Conservation (phyloP, 1,140 invertebrate species). For the Kradibia gibbosae region DNA sequence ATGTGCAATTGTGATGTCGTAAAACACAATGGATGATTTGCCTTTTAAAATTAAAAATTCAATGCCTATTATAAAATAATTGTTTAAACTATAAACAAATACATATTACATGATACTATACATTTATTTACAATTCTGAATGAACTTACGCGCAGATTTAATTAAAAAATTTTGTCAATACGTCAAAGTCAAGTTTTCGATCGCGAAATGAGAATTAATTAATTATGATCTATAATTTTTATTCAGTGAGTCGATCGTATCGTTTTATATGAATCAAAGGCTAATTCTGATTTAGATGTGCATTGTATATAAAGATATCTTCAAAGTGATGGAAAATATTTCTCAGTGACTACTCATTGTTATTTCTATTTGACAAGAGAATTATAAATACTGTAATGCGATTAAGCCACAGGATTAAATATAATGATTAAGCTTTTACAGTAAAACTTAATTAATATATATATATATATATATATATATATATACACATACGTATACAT, state of each 20-base stretch:
- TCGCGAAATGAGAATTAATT: background rate
- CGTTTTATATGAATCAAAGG: background rate
- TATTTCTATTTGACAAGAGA: too few species aligned
- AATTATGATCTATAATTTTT: constrained; percentile 31
- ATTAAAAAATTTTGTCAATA: background rate
- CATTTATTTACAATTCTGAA: background rate
- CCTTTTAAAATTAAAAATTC: background rate
- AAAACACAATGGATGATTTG: background rate
- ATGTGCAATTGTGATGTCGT: background rate
- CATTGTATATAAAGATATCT: background rate
- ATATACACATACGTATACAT: too few species aligned
- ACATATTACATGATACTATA: background rate
- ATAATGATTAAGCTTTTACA: too few species aligned
- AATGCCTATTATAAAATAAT: background rate
- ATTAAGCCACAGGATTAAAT: too few species aligned
- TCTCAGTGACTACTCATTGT: too few species aligned
- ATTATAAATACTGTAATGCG: too few species aligned
- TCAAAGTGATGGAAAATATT: too few species aligned
- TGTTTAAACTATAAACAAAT: constrained; percentile 7
- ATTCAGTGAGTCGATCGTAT: background rate
- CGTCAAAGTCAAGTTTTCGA: constrained; percentile 17
- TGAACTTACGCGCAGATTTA: background rate
- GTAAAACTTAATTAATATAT: too few species aligned
- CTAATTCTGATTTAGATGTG: background rate
- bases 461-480: too few species aligned